Percentiles rank a stretch among this genome's conserved stretches.
Evolutionary conservation across 1,140 invertebrate genomes (phyloP).

Genomic region (Nephila pilipes): DNA sequence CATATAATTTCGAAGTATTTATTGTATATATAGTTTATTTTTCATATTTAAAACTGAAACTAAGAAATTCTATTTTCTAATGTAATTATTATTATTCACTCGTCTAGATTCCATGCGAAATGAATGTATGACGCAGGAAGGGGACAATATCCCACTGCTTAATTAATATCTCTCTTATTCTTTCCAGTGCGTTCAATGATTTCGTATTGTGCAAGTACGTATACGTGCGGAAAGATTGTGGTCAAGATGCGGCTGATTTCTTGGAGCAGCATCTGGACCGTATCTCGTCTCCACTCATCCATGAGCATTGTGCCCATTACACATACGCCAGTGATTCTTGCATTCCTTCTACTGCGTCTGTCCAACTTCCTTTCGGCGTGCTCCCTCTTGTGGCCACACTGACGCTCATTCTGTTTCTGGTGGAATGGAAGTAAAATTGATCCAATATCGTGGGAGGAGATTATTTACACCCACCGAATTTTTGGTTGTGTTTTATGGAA

Average conservation of each 20-base stretch:
- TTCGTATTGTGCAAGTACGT: slow-evolving; percentile 77
- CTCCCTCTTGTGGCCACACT: background rate
- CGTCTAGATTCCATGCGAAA: no score
- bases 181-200: slow-evolving; percentile 77
- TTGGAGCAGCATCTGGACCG: slow-evolving; percentile 77
- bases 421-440: background rate
- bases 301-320: slow-evolving; percentile 78
- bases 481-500: background rate
- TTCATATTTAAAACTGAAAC: no score
- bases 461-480: background rate
- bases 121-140: no score
- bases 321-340: slow-evolving; percentile 76
- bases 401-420: background rate
- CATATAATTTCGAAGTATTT: no score
- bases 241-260: slow-evolving; percentile 73
- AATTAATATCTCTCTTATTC: background rate
- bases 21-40: no score
- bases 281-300: slow-evolving; percentile 77
- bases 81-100: no score
- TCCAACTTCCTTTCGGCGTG: background rate
- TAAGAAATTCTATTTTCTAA: no score
- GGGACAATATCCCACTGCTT: no score
- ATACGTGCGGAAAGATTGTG: slow-evolving; percentile 77
- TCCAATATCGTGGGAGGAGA: no score
- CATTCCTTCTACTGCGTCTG: background rate